A percentile compares a stretch with the other conserved stretches of the same genome.
These are phyloP conservation scores for Leptinotarsa lineolata DNA, from an alignment of 1,140 invertebrate genomes.

Conservation along the genomic window DNA sequence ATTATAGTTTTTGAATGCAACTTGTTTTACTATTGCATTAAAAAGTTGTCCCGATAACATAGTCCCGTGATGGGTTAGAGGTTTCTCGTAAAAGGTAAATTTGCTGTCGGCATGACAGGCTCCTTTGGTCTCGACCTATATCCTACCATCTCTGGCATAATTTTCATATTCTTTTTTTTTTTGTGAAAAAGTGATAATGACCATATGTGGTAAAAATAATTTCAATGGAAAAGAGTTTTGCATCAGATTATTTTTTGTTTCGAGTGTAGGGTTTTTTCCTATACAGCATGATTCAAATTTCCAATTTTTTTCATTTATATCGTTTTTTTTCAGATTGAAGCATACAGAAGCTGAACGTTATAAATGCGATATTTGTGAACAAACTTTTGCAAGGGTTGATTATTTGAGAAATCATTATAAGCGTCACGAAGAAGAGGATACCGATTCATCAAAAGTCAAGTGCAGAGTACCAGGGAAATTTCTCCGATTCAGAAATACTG, in stretches of 20 bases:
- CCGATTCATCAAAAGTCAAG: slow-evolving; percentile 1
- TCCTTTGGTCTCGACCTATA: no score
- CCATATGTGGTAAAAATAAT: no score
- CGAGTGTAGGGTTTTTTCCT: neutral
- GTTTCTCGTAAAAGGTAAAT: no score
- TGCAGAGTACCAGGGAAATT: slow-evolving; percentile 19
- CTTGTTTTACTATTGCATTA: no score
- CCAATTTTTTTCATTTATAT: neutral
- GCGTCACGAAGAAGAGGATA: slow-evolving; percentile 1
- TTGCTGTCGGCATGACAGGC: no score
- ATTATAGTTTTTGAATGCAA: no score
- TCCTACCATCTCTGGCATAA: no score
- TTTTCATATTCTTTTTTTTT: no score
- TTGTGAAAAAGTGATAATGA: no score
- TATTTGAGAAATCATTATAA: slow-evolving; percentile 20
- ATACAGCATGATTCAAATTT: neutral
- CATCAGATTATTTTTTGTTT: neutral
- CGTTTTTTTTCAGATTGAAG: slow-evolving; percentile 12
- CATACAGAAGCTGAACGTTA: slow-evolving; percentile 17
- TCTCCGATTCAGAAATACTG: slow-evolving; percentile 20
- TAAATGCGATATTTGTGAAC: slow-evolving; percentile 21
- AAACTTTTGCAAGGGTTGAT: slow-evolving; percentile 18
- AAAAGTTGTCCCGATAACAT: no score
- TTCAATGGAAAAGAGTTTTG: no score
- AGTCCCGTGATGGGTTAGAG: no score